Evolutionary conservation across 53 echinoderm and acorn worm genomes (phyloP).

Genomic region (Holothuria leucospilota): DNA sequence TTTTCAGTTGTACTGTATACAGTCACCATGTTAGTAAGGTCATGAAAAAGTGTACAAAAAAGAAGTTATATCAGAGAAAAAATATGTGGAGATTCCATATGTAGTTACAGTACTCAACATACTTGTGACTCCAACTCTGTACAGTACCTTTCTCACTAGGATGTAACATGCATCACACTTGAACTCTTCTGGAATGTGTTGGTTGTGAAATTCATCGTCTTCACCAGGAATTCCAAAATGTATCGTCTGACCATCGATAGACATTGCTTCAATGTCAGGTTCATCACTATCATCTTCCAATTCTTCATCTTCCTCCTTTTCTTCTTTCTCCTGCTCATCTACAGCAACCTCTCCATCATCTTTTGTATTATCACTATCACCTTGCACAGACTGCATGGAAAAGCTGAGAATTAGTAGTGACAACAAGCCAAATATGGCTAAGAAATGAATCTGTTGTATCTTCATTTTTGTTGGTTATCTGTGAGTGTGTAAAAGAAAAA

Average conservation of each 20-base stretch:
- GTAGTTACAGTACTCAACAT: too few species aligned
- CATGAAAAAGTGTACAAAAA: too few species aligned
- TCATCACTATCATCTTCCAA: conserved; percentile 44
- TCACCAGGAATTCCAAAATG: conserved; percentile 74
- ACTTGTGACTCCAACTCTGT: too few species aligned
- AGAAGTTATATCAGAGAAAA: too few species aligned
- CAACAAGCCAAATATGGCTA: not conserved
- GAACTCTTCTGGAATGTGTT: conserved; percentile 76
- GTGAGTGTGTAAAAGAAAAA: too few species aligned
- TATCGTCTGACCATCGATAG: conserved; percentile 47
- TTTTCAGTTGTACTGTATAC: too few species aligned
- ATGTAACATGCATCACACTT: conserved; percentile 94
- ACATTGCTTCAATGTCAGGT: not conserved
- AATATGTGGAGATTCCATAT: too few species aligned
- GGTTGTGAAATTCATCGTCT: conserved; percentile 83
- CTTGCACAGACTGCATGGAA: not conserved
- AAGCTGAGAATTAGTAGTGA: not conserved
- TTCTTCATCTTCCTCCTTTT: conserved; percentile 35
- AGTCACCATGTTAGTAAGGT: too few species aligned
- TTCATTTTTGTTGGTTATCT: too few species aligned
- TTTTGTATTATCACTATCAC: conserved; percentile 9
- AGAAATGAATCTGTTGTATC: too few species aligned
- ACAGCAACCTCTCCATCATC: conserved; percentile 17
- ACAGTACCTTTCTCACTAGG: conserved; percentile 72
- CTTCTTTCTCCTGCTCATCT: conserved; percentile 3